These are phyloP conservation scores for Perccottus glenii DNA, from an alignment of 2,113 vertebrate species.

Conservation along the genomic window DNA sequence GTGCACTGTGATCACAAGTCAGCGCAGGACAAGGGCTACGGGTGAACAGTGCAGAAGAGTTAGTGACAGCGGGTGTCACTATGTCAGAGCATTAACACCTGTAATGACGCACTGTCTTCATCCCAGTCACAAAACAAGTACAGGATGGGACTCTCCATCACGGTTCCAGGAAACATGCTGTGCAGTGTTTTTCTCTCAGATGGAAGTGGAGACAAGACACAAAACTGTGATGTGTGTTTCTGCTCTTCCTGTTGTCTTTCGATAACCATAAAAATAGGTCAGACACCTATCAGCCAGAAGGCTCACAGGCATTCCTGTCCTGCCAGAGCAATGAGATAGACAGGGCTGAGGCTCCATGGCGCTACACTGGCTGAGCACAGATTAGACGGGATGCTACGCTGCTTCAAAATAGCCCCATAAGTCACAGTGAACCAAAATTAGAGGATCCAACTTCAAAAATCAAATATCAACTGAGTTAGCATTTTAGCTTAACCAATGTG, in stretches of 20 bases:
- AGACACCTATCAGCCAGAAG: constrained; percentile 44
- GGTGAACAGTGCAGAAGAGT: constrained; percentile 47
- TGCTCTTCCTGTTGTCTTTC: constrained; percentile 71
- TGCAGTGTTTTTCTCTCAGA: constrained; percentile 60
- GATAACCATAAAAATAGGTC: constrained; percentile 51
- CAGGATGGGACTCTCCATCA: constrained; percentile 24
- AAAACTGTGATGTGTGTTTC: constrained; percentile 38
- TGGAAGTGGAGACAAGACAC: constrained; percentile 48
- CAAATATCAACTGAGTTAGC: neutral
- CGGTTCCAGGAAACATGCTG: constrained; percentile 58
- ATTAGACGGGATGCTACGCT: constrained; percentile 19
- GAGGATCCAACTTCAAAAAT: neutral
- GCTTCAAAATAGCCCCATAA: constrained; percentile 13
- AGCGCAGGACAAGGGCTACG: constrained; percentile 28
- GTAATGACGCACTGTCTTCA: constrained; percentile 34
- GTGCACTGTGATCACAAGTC: constrained; percentile 38
- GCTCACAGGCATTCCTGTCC: constrained; percentile 56
- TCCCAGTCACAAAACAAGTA: constrained; percentile 30
- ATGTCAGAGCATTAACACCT: constrained; percentile 23
- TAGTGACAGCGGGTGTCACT: constrained; percentile 22
- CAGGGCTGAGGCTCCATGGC: constrained; percentile 54
- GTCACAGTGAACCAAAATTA: constrained; percentile 1
- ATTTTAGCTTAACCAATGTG: no score
- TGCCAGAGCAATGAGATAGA: constrained; percentile 55
- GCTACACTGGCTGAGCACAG: constrained; percentile 51